These are phyloP conservation scores for Cyprinodon diabolis DNA, from an alignment of 2,797 vertebrate genomes.

Conservation along the genomic window DNA sequence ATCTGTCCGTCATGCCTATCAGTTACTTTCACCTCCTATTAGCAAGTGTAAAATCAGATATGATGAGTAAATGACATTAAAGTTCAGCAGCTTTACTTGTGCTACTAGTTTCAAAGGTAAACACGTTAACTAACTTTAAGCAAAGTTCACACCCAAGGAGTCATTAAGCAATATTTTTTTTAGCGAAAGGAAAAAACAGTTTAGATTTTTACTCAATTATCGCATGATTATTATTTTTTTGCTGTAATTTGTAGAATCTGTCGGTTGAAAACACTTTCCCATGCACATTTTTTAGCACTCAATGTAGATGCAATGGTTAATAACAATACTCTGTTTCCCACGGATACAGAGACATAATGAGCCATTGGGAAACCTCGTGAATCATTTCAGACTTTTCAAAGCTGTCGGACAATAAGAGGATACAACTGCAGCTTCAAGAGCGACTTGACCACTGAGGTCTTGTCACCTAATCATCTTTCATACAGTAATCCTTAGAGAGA, in stretches of 20 bases:
- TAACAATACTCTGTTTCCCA: constrained; percentile 63
- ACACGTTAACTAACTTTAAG: neutral
- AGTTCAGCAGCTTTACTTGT: constrained; percentile 18
- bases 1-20: constrained; percentile 23
- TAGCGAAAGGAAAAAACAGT: neutral
- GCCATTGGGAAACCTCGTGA: constrained; percentile 42
- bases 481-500: constrained; percentile 47
- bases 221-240: constrained; percentile 1
- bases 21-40: constrained; percentile 27
- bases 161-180: neutral
- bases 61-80: constrained; percentile 11
- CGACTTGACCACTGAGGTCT: constrained; percentile 43
- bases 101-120: constrained; percentile 9
- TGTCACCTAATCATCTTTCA: constrained; percentile 61
- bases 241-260: constrained; percentile 11
- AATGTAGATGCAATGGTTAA: constrained; percentile 5
- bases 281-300: constrained; percentile 1
- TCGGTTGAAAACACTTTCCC: constrained; percentile 8
- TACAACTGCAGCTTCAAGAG: constrained; percentile 50
- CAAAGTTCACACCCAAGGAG: neutral
- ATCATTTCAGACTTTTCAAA: constrained; percentile 36
- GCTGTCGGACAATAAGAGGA: constrained; percentile 69
- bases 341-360: constrained; percentile 44
- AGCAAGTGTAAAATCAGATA: constrained; percentile 36
- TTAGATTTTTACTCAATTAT: neutral